phyloP scores from a whole-genome alignment of 2,113 vertebrate genomes.

The Plestiodon gilberti region DNA sequence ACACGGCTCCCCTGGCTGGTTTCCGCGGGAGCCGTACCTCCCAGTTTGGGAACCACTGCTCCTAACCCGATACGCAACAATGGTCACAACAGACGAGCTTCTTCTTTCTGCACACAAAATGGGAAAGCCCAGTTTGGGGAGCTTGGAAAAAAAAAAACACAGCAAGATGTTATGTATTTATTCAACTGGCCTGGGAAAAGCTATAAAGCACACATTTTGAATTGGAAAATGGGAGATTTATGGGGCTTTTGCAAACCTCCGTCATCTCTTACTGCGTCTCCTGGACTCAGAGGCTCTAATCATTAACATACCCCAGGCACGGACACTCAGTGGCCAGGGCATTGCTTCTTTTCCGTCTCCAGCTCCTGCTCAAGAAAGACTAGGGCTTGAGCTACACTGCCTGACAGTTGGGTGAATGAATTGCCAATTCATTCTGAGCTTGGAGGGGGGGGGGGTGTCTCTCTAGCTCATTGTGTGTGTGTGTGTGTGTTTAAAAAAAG shows the following conservation, averaged over 20 bases:
- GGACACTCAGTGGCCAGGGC: constrained; percentile 74
- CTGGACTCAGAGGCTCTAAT: constrained; percentile 78
- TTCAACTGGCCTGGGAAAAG: constrained; percentile 79
- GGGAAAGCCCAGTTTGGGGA: constrained; percentile 40
- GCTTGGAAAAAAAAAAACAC: constrained; percentile 46
- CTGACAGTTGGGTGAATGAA: constrained; percentile 80
- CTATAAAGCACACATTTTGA: constrained; percentile 84
- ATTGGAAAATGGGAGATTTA: constrained; percentile 82
- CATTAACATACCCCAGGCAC: constrained; percentile 82
- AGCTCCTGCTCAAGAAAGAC: constrained; percentile 73
- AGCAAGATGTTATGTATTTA: constrained; percentile 77
- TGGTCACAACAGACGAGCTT: too few species aligned
- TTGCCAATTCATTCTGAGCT: constrained; percentile 77
- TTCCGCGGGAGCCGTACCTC: too few species aligned
- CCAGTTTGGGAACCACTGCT: too few species aligned
- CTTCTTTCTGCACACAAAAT: constrained; percentile 30
- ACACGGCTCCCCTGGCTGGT: too few species aligned
- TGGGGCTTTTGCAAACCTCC: constrained; percentile 79
- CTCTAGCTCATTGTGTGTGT: too few species aligned
- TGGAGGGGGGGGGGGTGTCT: constrained; percentile 47
- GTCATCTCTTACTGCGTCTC: constrained; percentile 80
- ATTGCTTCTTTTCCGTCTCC: constrained; percentile 81
- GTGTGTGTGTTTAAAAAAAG: constrained; percentile 47
- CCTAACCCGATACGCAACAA: too few species aligned
- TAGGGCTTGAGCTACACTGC: constrained; percentile 75